Percentiles rank a stretch among this genome's conserved stretches.
These are phyloP conservation scores for Noctilio leporinus DNA, from an alignment of 2,113 vertebrate species.

Conservation along the genomic window DNA sequence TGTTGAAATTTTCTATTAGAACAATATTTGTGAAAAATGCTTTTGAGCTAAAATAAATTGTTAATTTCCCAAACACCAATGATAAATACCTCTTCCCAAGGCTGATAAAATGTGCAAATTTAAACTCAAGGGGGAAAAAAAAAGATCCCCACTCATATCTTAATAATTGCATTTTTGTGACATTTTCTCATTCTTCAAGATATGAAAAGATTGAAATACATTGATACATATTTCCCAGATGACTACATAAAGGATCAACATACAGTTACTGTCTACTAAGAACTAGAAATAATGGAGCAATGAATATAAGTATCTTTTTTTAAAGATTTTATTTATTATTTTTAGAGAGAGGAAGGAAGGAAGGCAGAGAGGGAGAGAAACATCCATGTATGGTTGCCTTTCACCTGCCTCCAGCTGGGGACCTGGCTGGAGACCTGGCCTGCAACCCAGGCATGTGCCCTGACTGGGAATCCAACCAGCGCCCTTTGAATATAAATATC, in stretches of 20 bases:
- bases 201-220: not conserved
- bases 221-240: not conserved
- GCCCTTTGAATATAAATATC: not conserved
- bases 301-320: not conserved
- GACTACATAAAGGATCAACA: not conserved
- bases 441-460: too few relatives aligned
- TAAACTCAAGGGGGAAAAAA: not conserved
- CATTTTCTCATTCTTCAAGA: not conserved
- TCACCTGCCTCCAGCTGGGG: too few relatives aligned
- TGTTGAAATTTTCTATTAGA: not conserved
- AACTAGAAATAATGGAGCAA: not conserved
- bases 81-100: not conserved
- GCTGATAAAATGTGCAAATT: not conserved
- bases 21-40: not conserved
- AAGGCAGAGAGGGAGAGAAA: too few relatives aligned
- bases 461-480: too few relatives aligned
- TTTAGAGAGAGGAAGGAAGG: too few relatives aligned
- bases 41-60: not conserved
- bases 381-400: too few relatives aligned
- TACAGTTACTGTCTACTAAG: not conserved
- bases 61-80: not conserved
- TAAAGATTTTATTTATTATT: too few relatives aligned
- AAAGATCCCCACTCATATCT: not conserved
- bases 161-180: not conserved
- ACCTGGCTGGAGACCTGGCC: too few relatives aligned